Percentiles rank a stretch among this genome's conserved stretches.
Evolutionary conservation across 2,888 invertebrate genomes (phyloP).

Genomic region (Meta bourneti): DNA sequence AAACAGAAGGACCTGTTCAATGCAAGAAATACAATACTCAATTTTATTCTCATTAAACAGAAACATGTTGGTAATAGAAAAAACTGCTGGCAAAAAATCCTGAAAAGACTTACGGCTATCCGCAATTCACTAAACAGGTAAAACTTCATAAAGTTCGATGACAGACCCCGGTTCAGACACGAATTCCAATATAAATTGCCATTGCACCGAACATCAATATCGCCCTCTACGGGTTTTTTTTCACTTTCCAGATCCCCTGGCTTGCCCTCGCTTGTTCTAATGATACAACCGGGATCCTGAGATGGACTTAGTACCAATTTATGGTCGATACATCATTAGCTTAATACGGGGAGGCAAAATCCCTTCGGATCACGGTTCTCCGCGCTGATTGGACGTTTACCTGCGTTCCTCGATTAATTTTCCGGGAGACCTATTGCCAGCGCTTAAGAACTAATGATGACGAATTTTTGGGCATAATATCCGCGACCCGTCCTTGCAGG

Average conservation of each 20-base stretch:
- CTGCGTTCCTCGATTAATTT: slow-evolving; percentile 68
- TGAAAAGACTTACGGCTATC: no score
- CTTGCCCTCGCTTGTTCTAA: background rate
- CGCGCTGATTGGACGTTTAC: slow-evolving; percentile 73
- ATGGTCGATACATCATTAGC: slow-evolving; percentile 71
- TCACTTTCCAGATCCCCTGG: background rate
- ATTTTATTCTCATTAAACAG: no score
- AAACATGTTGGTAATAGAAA: no score
- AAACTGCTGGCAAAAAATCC: no score
- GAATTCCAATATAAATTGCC: background rate
- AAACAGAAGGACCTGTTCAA: no score
- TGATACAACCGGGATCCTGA: background rate
- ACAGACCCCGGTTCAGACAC: no score
- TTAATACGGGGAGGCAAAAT: slow-evolving; percentile 48
- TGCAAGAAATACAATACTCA: no score
- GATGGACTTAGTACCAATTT: slow-evolving; percentile 48
- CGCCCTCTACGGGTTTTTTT: background rate
- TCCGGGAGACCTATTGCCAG: slow-evolving; percentile 64
- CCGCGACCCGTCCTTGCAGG: background rate
- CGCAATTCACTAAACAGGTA: no score
- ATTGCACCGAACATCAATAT: background rate
- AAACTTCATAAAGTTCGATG: no score
- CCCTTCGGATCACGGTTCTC: slow-evolving; percentile 46
- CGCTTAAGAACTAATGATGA: slow-evolving; percentile 74
- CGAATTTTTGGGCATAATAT: slow-evolving; percentile 57